Evolutionary conservation across 2,888 invertebrate species (phyloP), one percentile per base, ranked within the genome.

Genomic region (Xestobium rufovillosum): DNA sequence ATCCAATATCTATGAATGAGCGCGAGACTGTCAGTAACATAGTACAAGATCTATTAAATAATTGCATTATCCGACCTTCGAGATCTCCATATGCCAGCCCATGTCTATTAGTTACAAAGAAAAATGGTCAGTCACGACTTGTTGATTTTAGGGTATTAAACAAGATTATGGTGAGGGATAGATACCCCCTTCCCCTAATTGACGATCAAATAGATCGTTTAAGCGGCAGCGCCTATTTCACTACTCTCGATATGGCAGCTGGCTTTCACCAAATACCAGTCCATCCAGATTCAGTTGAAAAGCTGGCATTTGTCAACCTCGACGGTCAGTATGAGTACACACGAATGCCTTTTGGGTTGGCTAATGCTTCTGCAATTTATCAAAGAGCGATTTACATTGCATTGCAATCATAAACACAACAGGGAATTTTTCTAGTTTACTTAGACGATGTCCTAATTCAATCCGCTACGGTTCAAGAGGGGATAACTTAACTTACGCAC

Each of bases 211-310:
- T 23, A 23, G 23, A 23, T n/a, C 26, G 14, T 12, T 14, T 25
- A 33, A 14, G 33, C 15, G 37, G 14, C 25, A 36, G 27, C 35
- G 39, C 39, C 45, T 38, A 30, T 33, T 36, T 39, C 34, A 45
- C 43, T n/a, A n/a, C n/a, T n/a, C n/a, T n/a, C n/a, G n/a, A n/a
- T n/a, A 47, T 46, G 44, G 42, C 44, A 44, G 44, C 44, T 37
- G 39, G 30, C 17, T 38, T 35, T 34, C 41, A 39, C 33, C 40
- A 42, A 36, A 32, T 32, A 13, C 32, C 32, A 17, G 23, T 32
- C 16, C 4, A 23, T 17, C 32, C 26, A 3, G 32, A 32, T 13
- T 32, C 32, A 14, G 14, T 32, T 26, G 32, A 32, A 32, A 12
- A 14, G 9, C 3, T 10, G 4, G 32, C 32, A 14, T 32, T 32